Evolutionary conservation across 2,888 invertebrate genomes (phyloP), one percentile per base, ranked within the genome.

Genomic region (Agrilus mali): DNA sequence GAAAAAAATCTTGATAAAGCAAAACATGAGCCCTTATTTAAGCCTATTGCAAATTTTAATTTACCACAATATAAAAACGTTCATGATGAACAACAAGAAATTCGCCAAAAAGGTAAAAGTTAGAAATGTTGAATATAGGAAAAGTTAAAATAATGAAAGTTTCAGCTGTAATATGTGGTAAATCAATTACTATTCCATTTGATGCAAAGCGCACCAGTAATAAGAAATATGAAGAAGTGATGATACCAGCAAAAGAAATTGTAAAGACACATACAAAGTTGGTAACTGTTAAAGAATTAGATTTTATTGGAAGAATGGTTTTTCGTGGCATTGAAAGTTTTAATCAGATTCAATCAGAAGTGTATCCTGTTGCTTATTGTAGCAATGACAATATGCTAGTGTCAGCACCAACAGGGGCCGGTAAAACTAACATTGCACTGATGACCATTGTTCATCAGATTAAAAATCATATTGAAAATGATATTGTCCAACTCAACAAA

Each of bases 361-460:
- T 99, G 0, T 98, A 85, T 65, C 82, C 90, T 47, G 82, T 90
- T 0, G 98, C 98, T 0, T 98, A 97, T 69, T 82, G 87, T 56
- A 90, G 89, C 2, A 95, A 96, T 61, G 94, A 98, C 63, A 99
- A 99, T 67, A 73, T 99, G 56, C 68, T 99, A 41, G 92, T 99
- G 44, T 97, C 97, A 66, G 98, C 98, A 0, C 98, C 98, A 0
- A 99, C 98, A 0, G 98, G 98, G 4, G 96, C 97, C 0, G 98
- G 98, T 22, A 99, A 99, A 70, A 99, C 98, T 0, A 99, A 99
- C 63, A 90, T 98, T 43, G 98, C 98, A 0, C 76, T 99, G 71
- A 67, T 99, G 37, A 77, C 93, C 1, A 85, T 99, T 16, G 78
- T 95, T 1, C 88, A 94, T 64, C 88, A 92, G 52, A 80, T 98